Percentiles rank a stretch among this genome's conserved stretches.
phyloP scores from a whole-genome alignment of 1,140 invertebrate genomes.

The Nephila pilipes region DNA sequence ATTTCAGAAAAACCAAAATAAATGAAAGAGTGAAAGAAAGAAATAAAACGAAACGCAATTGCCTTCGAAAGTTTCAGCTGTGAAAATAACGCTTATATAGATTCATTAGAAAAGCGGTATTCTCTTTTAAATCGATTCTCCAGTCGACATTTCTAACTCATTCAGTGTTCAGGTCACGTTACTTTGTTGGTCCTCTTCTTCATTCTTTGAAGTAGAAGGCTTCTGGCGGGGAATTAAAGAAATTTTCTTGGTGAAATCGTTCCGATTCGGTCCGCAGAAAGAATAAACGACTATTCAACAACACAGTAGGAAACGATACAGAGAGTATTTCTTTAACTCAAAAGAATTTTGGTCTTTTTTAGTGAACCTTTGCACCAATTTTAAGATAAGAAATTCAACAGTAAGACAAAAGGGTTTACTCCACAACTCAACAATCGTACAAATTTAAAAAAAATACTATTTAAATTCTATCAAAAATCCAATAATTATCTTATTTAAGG shows the following conservation, averaged over 20 bases:
- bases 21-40: background rate
- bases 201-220: background rate
- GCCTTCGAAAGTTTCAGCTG: background rate
- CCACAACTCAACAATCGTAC: no score
- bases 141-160: background rate
- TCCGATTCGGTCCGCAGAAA: background rate
- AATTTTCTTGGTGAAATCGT: constrained; percentile 21
- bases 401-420: no score
- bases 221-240: background rate
- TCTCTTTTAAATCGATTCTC: constrained; percentile 25
- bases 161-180: constrained; percentile 27
- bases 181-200: background rate
- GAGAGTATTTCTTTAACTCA: background rate
- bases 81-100: constrained; percentile 49
- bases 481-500: no score
- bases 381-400: background rate
- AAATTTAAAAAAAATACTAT: no score
- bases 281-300: background rate
- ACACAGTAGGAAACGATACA: background rate
- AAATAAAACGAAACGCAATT: background rate
- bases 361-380: background rate
- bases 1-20: background rate
- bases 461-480: no score
- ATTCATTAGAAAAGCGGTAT: constrained; percentile 43
- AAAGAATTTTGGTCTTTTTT: background rate